These are phyloP conservation scores for Kryptolebias marmoratus DNA, from an alignment of 2,113 vertebrate species.

Conservation along the genomic window DNA sequence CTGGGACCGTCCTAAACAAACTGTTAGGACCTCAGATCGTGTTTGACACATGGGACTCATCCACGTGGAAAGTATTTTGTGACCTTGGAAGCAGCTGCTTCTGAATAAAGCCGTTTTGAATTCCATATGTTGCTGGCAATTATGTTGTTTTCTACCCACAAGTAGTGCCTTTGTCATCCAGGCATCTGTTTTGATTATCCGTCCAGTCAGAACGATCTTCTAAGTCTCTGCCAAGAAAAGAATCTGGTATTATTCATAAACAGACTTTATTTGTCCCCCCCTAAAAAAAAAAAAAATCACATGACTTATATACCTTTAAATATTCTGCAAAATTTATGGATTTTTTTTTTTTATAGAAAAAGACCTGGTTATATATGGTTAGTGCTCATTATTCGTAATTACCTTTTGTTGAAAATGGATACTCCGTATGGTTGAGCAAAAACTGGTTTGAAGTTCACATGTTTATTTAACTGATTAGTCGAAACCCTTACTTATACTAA, in stretches of 20 bases:
- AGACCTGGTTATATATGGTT: slow-evolving; percentile 34
- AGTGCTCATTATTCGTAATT: slow-evolving; percentile 45
- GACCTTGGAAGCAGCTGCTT: slow-evolving; percentile 31
- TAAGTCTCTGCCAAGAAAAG: slow-evolving; percentile 55
- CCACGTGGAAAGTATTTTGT: slow-evolving; percentile 54
- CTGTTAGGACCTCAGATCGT: slow-evolving; percentile 27
- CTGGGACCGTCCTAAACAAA: slow-evolving; percentile 55
- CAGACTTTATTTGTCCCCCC: slow-evolving; percentile 54
- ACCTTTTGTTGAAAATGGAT: slow-evolving; percentile 21
- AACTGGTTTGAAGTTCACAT: neutral
- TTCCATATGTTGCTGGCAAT: slow-evolving; percentile 60
- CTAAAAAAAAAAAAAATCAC: slow-evolving; percentile 39
- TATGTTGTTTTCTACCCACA: slow-evolving; percentile 60
- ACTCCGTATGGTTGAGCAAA: slow-evolving; percentile 5
- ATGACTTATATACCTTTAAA: slow-evolving; percentile 10
- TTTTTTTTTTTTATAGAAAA: slow-evolving; percentile 38
- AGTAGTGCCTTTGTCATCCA: slow-evolving; percentile 57
- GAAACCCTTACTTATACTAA: neutral
- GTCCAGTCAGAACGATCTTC: slow-evolving; percentile 60
- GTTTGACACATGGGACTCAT: slow-evolving; percentile 43
- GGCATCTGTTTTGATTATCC: slow-evolving; percentile 69
- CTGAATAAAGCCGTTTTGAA: slow-evolving; percentile 48
- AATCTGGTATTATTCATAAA: slow-evolving; percentile 54
- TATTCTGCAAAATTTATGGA: slow-evolving; percentile 32
- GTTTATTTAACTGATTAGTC: slow-evolving; percentile 6